Base-by-base conservation (phyloP, 2,113 vertebrate genomes). In the Odontesthes bonariensis region DNA sequence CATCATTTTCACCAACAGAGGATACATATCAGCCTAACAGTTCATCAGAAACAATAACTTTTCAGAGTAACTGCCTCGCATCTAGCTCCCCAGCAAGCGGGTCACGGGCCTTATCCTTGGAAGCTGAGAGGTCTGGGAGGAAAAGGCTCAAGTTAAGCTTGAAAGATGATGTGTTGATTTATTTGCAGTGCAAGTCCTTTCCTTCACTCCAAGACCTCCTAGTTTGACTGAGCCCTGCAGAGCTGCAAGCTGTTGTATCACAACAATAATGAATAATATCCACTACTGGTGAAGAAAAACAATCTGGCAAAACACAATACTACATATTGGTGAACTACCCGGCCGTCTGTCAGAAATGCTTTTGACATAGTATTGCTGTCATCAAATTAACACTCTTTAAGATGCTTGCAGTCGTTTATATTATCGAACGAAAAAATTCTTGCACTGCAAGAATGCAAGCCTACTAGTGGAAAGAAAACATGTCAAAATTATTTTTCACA, bases 131-230 rank as follows among this genome's bases (percentile, higher is more conserved):
- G 69, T 89, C 77, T 69, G 54, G 53, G 55, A 55, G 53, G 59
- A 65, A 77, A 86, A 47, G 86, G 77, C 82, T 89, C 78, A 83
- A 81, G 83, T 73, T 82, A 69, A 84, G 79, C 63, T 81, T 70
- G 85, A 58, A 62, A 32, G 55, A 70, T 31, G 42, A 70, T 49
- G 31, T 22, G 68, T 20, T 19, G 68, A 70, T 70, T 70, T 70
- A 70, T 70, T 13, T 70, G 38, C 20, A 22, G 31, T 72, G 62
- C 44, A 47, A 75, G 72, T 71, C 78, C 20, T 78, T 81, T 70
- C 57, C 64, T 82, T 71, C 75, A 68, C 65, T 79, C 61, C 53
- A 22, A 68, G 82, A 89, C 79, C 85, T 89, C 86, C 88, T 69
- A 53, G 63, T 46, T 61, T 84, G 46, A 56, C 56, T 14, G 10